phyloP scores from a whole-genome alignment of 1,140 invertebrate species.

The Camponotus pennsylvanicus region DNA sequence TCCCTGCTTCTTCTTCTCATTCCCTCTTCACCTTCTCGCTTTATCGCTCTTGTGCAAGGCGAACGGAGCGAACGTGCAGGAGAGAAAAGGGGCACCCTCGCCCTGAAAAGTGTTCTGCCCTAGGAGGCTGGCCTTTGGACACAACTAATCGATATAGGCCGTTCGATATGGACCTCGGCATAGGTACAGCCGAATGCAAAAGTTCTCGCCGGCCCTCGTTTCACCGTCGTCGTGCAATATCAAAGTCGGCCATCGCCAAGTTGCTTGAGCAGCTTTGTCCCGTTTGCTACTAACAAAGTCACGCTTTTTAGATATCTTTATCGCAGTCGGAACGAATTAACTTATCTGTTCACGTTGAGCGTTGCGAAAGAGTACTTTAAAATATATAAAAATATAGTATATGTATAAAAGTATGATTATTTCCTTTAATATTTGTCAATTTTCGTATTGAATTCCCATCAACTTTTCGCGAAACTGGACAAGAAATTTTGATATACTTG shows the following conservation, averaged over 20 bases:
- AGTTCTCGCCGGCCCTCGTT: slow-evolving; percentile 18
- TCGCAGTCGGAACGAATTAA: slow-evolving; percentile 8
- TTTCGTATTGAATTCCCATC: neutral
- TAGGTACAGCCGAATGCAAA: slow-evolving; percentile 69
- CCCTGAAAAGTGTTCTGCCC: slow-evolving; percentile 70
- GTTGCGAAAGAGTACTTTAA: no score
- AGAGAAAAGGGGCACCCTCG: slow-evolving; percentile 68
- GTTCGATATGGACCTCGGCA: slow-evolving; percentile 72
- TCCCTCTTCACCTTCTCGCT: slow-evolving; percentile 34
- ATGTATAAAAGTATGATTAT: neutral
- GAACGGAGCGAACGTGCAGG: slow-evolving; percentile 47
- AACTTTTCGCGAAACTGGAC: neutral
- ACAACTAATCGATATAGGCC: slow-evolving; percentile 74
- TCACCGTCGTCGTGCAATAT: slow-evolving; percentile 17
- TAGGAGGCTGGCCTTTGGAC: slow-evolving; percentile 73
- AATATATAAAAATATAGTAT: neutral
- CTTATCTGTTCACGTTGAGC: neutral
- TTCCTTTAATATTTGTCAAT: neutral
- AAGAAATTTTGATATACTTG: neutral
- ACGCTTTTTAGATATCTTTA: slow-evolving; percentile 1
- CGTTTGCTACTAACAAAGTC: slow-evolving; percentile 12
- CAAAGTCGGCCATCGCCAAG: slow-evolving; percentile 50
- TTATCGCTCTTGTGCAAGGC: slow-evolving; percentile 50
- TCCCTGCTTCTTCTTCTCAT: neutral
- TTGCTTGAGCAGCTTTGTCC: slow-evolving; percentile 44